phyloP scores from a whole-genome alignment of 2,888 invertebrate species.

The Noctua janthina region DNA sequence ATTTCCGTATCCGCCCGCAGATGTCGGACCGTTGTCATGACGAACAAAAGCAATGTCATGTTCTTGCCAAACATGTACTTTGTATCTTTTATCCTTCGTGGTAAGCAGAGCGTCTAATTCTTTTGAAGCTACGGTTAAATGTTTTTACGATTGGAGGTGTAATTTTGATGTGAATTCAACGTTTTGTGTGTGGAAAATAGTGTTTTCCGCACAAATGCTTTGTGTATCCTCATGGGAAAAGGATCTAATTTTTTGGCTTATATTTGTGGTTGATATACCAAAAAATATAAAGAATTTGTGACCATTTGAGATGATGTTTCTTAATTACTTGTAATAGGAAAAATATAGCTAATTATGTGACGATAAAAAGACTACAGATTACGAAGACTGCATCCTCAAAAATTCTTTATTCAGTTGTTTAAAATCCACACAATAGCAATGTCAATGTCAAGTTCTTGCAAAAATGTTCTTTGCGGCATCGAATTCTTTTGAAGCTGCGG shows the following conservation, averaged over 20 bases:
- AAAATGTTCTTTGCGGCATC: conserved; percentile 61
- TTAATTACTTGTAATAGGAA: background rate
- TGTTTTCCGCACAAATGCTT: background rate
- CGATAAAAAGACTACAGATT: background rate
- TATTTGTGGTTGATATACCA: background rate
- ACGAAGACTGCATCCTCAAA: background rate
- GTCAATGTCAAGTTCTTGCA: conserved; percentile 45
- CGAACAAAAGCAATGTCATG: conserved; percentile 63
- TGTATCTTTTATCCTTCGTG: conserved; percentile 61
- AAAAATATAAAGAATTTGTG: background rate
- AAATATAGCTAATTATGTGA: background rate
- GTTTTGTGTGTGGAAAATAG: background rate
- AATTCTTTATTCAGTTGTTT: background rate
- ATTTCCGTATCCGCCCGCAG: conserved; percentile 59
- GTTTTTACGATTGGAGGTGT: conserved; percentile 1
- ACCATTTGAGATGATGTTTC: background rate
- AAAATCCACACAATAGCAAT: conserved; percentile 38
- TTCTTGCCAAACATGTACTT: conserved; percentile 64
- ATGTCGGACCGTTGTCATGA: conserved; percentile 67
- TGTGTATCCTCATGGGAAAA: background rate
- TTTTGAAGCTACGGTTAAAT: conserved; percentile 32
- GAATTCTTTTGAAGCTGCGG: conserved; percentile 26
- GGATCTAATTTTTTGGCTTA: background rate
- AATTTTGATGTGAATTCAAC: background rate
- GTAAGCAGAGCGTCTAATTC: conserved; percentile 56